Evolutionary conservation across 2,113 vertebrate species (phyloP).

Genomic region (Clarias gariepinus): DNA sequence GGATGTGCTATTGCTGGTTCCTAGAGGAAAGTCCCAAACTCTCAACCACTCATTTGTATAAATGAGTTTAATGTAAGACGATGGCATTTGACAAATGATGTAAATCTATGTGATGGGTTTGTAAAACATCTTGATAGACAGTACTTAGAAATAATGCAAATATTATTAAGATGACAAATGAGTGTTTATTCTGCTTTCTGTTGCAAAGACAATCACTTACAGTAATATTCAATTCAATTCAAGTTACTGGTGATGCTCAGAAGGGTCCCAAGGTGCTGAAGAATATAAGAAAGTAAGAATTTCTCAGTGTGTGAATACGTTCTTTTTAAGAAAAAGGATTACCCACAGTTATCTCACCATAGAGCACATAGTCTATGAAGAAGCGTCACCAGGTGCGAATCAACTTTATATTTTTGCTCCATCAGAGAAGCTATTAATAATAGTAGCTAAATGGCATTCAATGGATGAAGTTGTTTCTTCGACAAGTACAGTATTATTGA

Average conservation of each 20-base stretch:
- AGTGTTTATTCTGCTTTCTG: not conserved
- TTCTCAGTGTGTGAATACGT: not conserved
- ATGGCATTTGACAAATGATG: not conserved
- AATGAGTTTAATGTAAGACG: not conserved
- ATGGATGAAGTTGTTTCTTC: not conserved
- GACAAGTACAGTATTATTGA: not conserved
- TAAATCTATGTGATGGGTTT: not conserved
- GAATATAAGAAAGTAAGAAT: too few species aligned
- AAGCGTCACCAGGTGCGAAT: not conserved
- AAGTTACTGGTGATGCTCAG: not conserved
- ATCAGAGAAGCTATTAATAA: not conserved
- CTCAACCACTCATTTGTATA: not conserved
- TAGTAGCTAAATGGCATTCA: not conserved
- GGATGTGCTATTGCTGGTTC: too few species aligned
- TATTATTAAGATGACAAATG: not conserved
- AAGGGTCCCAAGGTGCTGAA: not conserved
- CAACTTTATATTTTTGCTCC: not conserved
- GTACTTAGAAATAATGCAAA: not conserved
- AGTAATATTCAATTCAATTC: not conserved
- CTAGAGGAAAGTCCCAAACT: not conserved
- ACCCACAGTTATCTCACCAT: not conserved
- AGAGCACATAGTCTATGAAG: not conserved
- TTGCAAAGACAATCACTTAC: not conserved
- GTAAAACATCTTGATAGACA: not conserved
- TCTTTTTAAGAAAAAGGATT: not conserved